These are phyloP conservation scores for Cairina moschata DNA, from an alignment of 2,113 vertebrate species.

Conservation along the genomic window DNA sequence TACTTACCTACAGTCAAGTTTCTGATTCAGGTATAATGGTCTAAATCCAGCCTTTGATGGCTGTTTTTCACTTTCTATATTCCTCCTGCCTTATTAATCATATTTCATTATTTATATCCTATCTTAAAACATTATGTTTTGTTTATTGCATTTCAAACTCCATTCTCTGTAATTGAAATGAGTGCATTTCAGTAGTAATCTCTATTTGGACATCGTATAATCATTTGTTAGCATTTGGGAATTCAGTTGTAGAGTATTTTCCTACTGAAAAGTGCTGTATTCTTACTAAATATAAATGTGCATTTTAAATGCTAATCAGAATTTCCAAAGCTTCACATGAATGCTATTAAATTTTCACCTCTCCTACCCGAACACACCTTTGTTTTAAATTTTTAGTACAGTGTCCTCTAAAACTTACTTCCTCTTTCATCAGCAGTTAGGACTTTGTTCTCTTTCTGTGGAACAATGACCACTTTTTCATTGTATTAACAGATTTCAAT, in stretches of 20 bases:
- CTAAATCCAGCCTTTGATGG: background rate
- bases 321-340: background rate
- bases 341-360: background rate
- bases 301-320: background rate
- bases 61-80: background rate
- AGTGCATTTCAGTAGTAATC: background rate
- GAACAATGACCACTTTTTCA: background rate
- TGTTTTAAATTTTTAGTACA: background rate
- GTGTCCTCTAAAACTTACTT: background rate
- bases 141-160: background rate
- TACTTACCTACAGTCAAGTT: background rate
- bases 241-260: background rate
- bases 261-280: background rate
- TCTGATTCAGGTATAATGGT: background rate
- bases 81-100: background rate
- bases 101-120: background rate
- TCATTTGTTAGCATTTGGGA: background rate
- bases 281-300: background rate
- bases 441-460: background rate
- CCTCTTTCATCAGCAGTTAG: background rate
- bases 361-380: background rate
- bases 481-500: background rate
- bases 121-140: background rate
- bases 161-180: background rate
- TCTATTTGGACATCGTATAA: background rate